Base-by-base conservation (phyloP, 2,113 vertebrate genomes). In the Hippocampus comes region DNA sequence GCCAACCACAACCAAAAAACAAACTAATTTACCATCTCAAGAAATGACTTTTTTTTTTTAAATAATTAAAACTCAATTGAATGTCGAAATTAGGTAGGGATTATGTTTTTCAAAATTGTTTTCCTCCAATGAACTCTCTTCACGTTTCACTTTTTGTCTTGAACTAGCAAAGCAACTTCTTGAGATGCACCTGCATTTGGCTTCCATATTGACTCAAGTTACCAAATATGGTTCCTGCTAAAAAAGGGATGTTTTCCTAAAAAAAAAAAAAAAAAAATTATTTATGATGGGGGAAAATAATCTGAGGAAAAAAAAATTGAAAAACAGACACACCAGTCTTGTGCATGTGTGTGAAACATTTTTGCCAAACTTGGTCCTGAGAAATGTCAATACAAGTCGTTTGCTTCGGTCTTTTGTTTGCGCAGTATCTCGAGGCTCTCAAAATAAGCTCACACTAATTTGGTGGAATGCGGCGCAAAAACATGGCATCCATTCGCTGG, bases 401-500 rank as follows among this genome's bases (percentile, higher is more conserved):
- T 15, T 25, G 27, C 27, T 34, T 57, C 8, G 51, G 53, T 23
- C 2, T 56, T 72, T 67, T 23, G 56, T 65, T 82, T 74, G n/a
- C 11, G 78, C 67, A 68, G 38, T 63, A 56, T 84, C 68, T 80
- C 68, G 48, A 70, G 67, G 56, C 64, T 42, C 76, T 59, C 57
- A 72, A 64, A 84, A 76, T 78, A 70, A 78, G 41, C 63, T 65
- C 67, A 34, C 65, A 67, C 48, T 67, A 80, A 78, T 76, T 81
- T 59, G 18, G 70, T 77, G 76, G 76, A 87, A 88, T 79, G 78
- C 68, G 42, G 76, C 72, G 75, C 60, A 73, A 73, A 83, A 85
- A 67, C 25, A 23, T 51, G 11, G n/a, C 65, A 80, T 84, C 68
- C 68, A 74, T 71, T 78, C 77, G 63, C 60, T 68, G 41, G 59